phyloP scores from a whole-genome alignment of 2,888 invertebrate genomes.

The Drosophila anomalata region DNA sequence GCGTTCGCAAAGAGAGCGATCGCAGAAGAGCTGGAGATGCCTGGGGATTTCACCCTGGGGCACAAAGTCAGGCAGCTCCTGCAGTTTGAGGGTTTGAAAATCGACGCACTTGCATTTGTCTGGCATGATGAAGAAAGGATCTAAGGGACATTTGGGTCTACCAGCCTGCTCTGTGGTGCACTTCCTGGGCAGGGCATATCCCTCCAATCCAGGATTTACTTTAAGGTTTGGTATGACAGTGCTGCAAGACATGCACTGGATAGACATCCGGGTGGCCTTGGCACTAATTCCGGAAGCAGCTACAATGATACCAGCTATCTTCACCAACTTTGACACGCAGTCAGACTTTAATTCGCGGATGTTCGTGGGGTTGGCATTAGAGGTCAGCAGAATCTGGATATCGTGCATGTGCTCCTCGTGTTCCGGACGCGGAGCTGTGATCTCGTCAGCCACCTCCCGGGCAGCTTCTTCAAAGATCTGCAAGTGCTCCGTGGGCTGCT shows the following conservation, averaged over 20 bases:
- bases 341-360: constrained; percentile 96
- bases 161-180: constrained; percentile 98
- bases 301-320: constrained; percentile 97
- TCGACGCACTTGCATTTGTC: constrained; percentile 99
- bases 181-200: constrained; percentile 96
- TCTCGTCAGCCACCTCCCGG: constrained; percentile 97
- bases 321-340: constrained; percentile 95
- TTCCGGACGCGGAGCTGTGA: constrained; percentile 95
- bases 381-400: constrained; percentile 95
- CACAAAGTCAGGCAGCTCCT: constrained; percentile 96
- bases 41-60: constrained; percentile 98
- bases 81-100: constrained; percentile 98
- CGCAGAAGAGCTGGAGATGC: constrained; percentile 96
- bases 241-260: constrained; percentile 97
- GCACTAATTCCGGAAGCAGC: constrained; percentile 97
- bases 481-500: constrained; percentile 96
- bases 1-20: constrained; percentile 95
- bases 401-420: constrained; percentile 95
- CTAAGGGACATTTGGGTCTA: constrained; percentile 95
- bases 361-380: constrained; percentile 91
- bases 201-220: constrained; percentile 97
- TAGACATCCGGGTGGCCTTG: constrained; percentile 97
- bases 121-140: constrained; percentile 99
- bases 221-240: constrained; percentile 94
- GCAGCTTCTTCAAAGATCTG: constrained; percentile 98